Evolutionary conservation across 2,797 vertebrate species (phyloP).

Genomic region (Tamandua tetradactyla): DNA sequence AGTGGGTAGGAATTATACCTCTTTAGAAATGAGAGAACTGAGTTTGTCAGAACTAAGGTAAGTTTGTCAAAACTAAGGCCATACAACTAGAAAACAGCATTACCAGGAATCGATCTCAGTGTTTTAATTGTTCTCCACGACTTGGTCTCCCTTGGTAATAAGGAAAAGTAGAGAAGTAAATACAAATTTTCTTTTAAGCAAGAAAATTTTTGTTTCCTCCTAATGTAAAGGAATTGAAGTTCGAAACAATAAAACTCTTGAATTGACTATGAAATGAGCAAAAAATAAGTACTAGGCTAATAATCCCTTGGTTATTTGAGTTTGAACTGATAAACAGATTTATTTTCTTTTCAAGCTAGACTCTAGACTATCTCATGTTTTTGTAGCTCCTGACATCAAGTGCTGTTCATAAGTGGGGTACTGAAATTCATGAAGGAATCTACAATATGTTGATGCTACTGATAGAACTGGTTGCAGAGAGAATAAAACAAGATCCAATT

Average conservation of each 20-base stretch:
- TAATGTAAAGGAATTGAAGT: conserved; percentile 12
- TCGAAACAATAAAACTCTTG: conserved; percentile 14
- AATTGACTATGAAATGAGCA: background rate
- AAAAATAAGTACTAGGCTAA: background rate
- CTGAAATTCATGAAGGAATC: conserved; percentile 99
- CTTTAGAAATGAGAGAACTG: background rate
- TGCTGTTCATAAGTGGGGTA: conserved; percentile 99
- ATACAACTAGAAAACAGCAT: background rate
- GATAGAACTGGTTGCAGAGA: conserved; percentile 96
- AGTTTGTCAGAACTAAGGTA: background rate
- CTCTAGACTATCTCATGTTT: background rate
- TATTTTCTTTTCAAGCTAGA: conserved; percentile 17
- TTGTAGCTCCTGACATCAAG: conserved; percentile 95
- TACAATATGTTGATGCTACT: conserved; percentile 99
- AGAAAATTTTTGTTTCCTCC: background rate
- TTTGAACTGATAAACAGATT: background rate
- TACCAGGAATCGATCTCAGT: background rate
- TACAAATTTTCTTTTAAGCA: conserved; percentile 25
- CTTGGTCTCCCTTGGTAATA: background rate
- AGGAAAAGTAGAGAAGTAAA: conserved; percentile 27
- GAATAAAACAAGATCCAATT: conserved; percentile 97
- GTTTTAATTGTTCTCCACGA: background rate
- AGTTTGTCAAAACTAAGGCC: background rate
- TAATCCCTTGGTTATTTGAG: conserved; percentile 12
- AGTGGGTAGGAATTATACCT: background rate